Conservation (phyloP, 64 coral and sea anemone genomes). For the Stichodactyla helianthus region DNA sequence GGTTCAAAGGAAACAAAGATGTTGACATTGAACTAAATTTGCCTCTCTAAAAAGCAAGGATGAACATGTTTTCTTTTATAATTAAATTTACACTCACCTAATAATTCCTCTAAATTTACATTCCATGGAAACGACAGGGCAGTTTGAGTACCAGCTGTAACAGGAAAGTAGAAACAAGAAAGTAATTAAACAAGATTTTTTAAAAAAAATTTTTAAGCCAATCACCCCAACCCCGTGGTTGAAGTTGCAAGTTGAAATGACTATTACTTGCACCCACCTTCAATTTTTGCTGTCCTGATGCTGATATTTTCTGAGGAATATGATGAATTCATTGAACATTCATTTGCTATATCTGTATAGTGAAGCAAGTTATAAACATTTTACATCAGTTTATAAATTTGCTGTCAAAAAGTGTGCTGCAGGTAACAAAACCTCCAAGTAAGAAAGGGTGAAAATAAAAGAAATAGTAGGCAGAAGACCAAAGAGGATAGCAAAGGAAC, state of each 20-base stretch:
- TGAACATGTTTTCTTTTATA: not conserved
- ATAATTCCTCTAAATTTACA: constrained; percentile 9
- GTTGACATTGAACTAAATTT: not conserved
- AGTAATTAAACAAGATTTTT: not conserved
- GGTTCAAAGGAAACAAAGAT: too few species aligned
- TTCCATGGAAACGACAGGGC: not conserved
- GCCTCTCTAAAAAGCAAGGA: not conserved
- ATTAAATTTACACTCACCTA: not conserved
- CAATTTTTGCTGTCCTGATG: constrained; percentile 29
- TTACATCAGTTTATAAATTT: too few species aligned
- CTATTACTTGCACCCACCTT: constrained; percentile 29
- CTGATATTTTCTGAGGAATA: constrained; percentile 50
- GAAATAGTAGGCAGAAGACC: too few species aligned
- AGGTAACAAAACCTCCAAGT: too few species aligned
- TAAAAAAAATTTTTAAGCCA: not conserved
- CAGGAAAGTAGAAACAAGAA: not conserved
- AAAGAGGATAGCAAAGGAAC: too few species aligned
- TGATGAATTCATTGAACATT: constrained; percentile 61
- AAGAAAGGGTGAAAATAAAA: too few species aligned
- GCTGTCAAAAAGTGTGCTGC: too few species aligned
- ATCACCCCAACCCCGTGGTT: too few species aligned
- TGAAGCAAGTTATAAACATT: too few species aligned
- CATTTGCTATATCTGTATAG: constrained; percentile 55
- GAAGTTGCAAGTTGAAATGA: not conserved
- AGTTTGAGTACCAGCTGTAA: constrained; percentile 1